phyloP scores from a whole-genome alignment of 2,797 vertebrate species.

The Brachyalestes nurse region DNA sequence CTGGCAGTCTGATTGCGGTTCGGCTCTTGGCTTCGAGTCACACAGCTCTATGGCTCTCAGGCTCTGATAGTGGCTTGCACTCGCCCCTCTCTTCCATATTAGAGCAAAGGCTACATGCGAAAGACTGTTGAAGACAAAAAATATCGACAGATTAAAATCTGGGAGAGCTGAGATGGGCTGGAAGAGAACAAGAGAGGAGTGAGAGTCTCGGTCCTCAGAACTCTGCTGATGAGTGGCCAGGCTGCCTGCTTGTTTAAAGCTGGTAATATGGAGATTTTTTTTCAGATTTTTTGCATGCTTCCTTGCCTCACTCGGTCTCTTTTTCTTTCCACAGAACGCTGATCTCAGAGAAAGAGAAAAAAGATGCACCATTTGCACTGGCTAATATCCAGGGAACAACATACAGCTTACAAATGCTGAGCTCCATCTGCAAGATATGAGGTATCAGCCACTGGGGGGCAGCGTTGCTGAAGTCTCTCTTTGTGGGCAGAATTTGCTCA shows the following conservation, averaged over 20 bases:
- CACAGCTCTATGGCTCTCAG: neutral
- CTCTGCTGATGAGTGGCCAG: slow-evolving; percentile 20
- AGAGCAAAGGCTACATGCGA: slow-evolving; percentile 38
- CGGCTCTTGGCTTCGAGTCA: neutral
- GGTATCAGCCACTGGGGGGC: slow-evolving; percentile 54
- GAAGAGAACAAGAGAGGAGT: neutral
- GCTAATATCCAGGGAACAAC: slow-evolving; percentile 51
- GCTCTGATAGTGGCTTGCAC: slow-evolving; percentile 17
- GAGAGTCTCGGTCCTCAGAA: neutral
- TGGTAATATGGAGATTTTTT: slow-evolving; percentile 52
- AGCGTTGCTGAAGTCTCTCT: slow-evolving; percentile 51
- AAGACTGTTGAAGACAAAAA: slow-evolving; percentile 27
- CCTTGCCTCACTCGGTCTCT: slow-evolving; percentile 42
- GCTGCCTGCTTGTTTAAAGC: slow-evolving; percentile 43
- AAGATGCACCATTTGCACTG: slow-evolving; percentile 56
- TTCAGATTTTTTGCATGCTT: slow-evolving; percentile 59
- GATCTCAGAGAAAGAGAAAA: slow-evolving; percentile 43
- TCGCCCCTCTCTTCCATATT: slow-evolving; percentile 39
- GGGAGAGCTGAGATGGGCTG: slow-evolving; percentile 1
- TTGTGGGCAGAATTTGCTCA: neutral
- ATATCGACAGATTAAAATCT: slow-evolving; percentile 44
- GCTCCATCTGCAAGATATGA: slow-evolving; percentile 15
- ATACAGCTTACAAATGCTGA: slow-evolving; percentile 22
- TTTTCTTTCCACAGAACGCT: slow-evolving; percentile 49
- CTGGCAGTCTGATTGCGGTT: slow-evolving; percentile 8